phyloP scores from a whole-genome alignment of 92 coral and sea anemone species.

The Parazoanthus darwini region DNA sequence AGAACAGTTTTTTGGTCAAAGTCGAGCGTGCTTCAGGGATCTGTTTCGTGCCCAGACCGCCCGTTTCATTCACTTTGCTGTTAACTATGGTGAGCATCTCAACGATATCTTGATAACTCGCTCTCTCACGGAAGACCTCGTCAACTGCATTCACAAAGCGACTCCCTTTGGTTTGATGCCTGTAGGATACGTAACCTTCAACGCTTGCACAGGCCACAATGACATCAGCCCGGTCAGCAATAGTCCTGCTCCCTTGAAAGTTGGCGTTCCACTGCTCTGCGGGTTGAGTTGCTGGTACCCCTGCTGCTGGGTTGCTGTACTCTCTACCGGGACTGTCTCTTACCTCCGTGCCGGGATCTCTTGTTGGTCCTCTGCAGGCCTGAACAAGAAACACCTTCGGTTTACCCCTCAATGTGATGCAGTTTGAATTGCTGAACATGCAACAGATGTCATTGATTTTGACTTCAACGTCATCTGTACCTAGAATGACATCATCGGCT shows the following conservation, averaged over 20 bases:
- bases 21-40: slow-evolving; percentile 74
- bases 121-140: slow-evolving; percentile 58
- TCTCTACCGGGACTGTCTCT: slow-evolving; percentile 48
- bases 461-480: slow-evolving; percentile 63
- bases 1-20: slow-evolving; percentile 73
- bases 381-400: slow-evolving; percentile 87
- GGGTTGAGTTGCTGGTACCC: background rate
- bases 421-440: slow-evolving; percentile 55
- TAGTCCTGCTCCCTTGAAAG: background rate
- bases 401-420: slow-evolving; percentile 63
- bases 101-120: slow-evolving; percentile 68
- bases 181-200: slow-evolving; percentile 64
- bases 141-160: slow-evolving; percentile 72
- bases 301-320: background rate
- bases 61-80: slow-evolving; percentile 46
- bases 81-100: slow-evolving; percentile 86
- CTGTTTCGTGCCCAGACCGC: slow-evolving; percentile 61
- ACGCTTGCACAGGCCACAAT: slow-evolving; percentile 75
- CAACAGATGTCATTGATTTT: slow-evolving; percentile 19
- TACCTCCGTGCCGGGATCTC: slow-evolving; percentile 61
- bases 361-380: slow-evolving; percentile 72
- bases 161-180: slow-evolving; percentile 63
- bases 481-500: slow-evolving; percentile 51
- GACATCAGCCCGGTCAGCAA: slow-evolving; percentile 75
- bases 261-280: background rate